These are phyloP conservation scores for Phainopepla nitens DNA, from an alignment of 2,113 vertebrate genomes.

Conservation along the genomic window DNA sequence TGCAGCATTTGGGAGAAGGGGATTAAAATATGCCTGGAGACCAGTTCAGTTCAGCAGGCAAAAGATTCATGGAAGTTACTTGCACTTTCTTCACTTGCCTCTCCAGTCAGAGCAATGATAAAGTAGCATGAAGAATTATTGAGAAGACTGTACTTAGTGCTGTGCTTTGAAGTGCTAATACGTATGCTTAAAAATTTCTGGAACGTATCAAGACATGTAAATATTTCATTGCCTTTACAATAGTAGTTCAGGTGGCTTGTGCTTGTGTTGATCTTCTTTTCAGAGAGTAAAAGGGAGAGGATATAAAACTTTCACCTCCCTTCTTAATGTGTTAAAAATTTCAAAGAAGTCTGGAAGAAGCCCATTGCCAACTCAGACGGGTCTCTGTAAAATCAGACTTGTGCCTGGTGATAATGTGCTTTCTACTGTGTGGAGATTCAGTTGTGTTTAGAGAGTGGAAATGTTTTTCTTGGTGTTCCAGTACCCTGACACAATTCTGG, in stretches of 20 bases:
- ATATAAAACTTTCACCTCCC: not conserved
- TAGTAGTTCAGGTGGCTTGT: not conserved
- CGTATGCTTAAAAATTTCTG: not conserved
- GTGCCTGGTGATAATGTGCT: not conserved
- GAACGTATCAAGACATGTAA: not conserved
- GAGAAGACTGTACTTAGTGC: not conserved
- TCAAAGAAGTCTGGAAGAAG: not conserved
- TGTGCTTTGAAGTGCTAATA: not conserved
- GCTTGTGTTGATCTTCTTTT: not conserved
- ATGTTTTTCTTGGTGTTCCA: not conserved
- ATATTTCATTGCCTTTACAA: not conserved
- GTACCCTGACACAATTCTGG: not conserved
- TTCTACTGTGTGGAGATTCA: not conserved
- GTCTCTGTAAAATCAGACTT: not conserved
- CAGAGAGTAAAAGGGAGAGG: not conserved
- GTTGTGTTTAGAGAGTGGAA: not conserved
- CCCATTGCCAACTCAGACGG: not conserved
- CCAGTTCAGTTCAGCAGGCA: not conserved
- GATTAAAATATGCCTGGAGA: not conserved
- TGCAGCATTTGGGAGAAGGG: not conserved
- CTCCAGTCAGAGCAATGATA: not conserved
- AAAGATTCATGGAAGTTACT: not conserved
- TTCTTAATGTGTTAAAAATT: not conserved
- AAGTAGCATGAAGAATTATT: not conserved
- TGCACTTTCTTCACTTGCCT: not conserved